Evolutionary conservation across 1,140 invertebrate species (phyloP).

Genomic region (Neuroterus valhalla): DNA sequence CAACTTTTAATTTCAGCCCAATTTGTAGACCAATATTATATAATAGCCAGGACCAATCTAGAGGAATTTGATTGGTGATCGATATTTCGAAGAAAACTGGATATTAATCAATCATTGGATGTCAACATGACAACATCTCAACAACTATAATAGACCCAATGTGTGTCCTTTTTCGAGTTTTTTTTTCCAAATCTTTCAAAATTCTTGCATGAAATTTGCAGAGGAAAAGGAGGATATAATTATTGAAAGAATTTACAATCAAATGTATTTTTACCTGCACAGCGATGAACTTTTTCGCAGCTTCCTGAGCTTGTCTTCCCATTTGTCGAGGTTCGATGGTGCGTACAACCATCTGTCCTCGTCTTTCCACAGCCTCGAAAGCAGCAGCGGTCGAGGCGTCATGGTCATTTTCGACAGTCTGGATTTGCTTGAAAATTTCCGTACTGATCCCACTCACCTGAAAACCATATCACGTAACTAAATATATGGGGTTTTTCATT

Average conservation of each 20-base stretch:
- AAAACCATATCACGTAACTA: conserved; percentile 27
- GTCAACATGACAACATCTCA: too few relatives aligned
- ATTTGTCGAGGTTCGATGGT: conserved; percentile 90
- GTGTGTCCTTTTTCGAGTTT: background rate
- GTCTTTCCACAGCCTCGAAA: conserved; percentile 91
- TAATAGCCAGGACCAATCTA: too few relatives aligned
- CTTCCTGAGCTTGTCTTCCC: conserved; percentile 87
- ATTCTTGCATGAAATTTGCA: too few relatives aligned
- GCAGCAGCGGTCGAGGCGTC: conserved; percentile 93
- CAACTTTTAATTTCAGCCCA: too few relatives aligned
- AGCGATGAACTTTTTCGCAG: conserved; percentile 87
- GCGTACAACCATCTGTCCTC: conserved; percentile 95
- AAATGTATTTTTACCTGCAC: conserved; percentile 78
- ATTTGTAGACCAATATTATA: too few relatives aligned
- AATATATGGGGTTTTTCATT: too few relatives aligned
- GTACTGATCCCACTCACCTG: conserved; percentile 95
- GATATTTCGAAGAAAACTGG: too few relatives aligned
- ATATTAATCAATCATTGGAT: too few relatives aligned
- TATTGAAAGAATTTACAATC: background rate
- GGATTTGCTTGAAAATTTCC: conserved; percentile 97
- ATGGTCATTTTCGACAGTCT: conserved; percentile 95
- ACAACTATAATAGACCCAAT: too few relatives aligned
- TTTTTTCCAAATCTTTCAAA: background rate
- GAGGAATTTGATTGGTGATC: too few relatives aligned
- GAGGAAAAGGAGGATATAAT: background rate